Conservation (phyloP, 2,113 vertebrate genomes). For the Electrona antarctica region DNA sequence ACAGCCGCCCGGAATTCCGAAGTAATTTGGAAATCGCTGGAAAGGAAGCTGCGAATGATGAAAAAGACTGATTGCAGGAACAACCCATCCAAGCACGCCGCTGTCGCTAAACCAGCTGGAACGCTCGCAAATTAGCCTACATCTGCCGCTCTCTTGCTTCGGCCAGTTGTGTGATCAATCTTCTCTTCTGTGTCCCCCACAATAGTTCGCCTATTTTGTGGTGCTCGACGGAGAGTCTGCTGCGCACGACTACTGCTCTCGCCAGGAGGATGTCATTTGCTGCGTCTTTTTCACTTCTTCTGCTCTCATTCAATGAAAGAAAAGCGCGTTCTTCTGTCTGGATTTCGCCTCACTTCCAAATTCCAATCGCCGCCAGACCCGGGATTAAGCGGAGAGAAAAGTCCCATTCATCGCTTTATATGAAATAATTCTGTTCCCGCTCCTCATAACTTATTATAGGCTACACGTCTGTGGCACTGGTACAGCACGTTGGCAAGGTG, state of each 20-base stretch:
- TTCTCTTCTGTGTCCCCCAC: slow-evolving; percentile 42
- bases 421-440: slow-evolving; percentile 23
- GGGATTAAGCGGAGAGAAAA: slow-evolving; percentile 38
- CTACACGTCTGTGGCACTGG: slow-evolving; percentile 4
- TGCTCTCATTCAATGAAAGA: slow-evolving; percentile 33
- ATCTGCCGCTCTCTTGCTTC: slow-evolving; percentile 57
- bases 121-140: slow-evolving; percentile 47
- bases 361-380: slow-evolving; percentile 10
- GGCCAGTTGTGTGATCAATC: slow-evolving; percentile 62
- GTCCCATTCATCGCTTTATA: slow-evolving; percentile 59
- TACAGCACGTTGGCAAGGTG: slow-evolving; percentile 20
- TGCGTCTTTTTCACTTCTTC: slow-evolving; percentile 62
- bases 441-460: slow-evolving; percentile 7
- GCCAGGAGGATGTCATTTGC: slow-evolving; percentile 49
- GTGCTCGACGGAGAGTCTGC: slow-evolving; percentile 25
- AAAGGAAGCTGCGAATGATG: slow-evolving; percentile 35
- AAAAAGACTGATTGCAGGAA: slow-evolving; percentile 36
- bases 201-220: slow-evolving; percentile 66
- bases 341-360: slow-evolving; percentile 35
- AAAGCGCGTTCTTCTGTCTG: slow-evolving; percentile 42
- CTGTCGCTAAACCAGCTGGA: slow-evolving; percentile 54
- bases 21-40: slow-evolving; percentile 54
- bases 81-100: slow-evolving; percentile 45
- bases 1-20: slow-evolving; percentile 64
- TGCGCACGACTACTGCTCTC: slow-evolving; percentile 66